Evolutionary conservation across 2,888 invertebrate genomes (phyloP), one percentile per base, ranked within the genome.

Genomic region (Cryptus viduatorius): DNA sequence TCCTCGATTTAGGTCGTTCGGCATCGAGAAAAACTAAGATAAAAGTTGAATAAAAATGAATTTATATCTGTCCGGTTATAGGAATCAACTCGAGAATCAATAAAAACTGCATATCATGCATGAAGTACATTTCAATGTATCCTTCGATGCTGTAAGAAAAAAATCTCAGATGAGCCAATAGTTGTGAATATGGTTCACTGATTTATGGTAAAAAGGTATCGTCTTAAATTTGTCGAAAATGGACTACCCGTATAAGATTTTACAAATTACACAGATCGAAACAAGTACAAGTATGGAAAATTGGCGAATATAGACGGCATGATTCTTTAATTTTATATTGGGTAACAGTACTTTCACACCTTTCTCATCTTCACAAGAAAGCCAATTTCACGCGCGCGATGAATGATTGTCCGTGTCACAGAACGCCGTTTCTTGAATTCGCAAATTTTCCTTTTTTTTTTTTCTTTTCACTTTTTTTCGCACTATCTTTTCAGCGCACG

Each of bases 1-100:
- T 80, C 48, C 59, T 37, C 48, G 31, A 80, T 73, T 73, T 59
- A 50, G 75, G 68, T 75, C 68, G 31, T 61, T 31, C 31, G 3
- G 48, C 10, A 29, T 14, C 31, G 14, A 14, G 24, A 19, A 65
- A 64, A 76, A 64, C 29, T n/a, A 3, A 16, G 50, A 37, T 48
- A 10, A 37, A 12, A 71, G 42, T 16, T 16, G 14, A 37, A 44
- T 37, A 69, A n/a, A 59, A 61, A 37, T 31, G 64, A 72, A 64
- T 61, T 59, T 19, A 12, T 12, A 69, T 37, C 4, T 24, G 59
- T 29, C 1, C 46, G 37, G 12, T 61, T 14, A 31, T 16, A 5
- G 14, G 61, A 10, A 53, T 53, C 16, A 3, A 19, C n/a, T 19
- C 16, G 19, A 53, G 16, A 50, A 53, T 37, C 37, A 37, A 4